phyloP scores from a whole-genome alignment of 2,113 vertebrate species.

The Syrrhaptes paradoxus region DNA sequence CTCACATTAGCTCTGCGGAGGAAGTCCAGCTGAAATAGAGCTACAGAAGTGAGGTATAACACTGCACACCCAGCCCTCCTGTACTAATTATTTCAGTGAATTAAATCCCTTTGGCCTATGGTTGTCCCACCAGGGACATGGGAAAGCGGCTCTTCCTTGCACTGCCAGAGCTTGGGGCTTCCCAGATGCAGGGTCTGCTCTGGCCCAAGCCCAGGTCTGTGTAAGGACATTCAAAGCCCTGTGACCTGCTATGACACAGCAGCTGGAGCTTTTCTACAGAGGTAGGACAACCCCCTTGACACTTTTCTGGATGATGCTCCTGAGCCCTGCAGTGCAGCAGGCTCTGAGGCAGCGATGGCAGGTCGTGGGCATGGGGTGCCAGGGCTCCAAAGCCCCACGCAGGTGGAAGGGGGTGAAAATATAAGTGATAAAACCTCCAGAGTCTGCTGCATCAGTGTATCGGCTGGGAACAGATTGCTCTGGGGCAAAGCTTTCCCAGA shows the following conservation, averaged over 20 bases:
- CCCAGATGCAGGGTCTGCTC: not conserved
- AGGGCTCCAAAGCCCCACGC: not conserved
- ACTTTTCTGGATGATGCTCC: not conserved
- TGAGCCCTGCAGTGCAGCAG: not conserved
- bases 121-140: not conserved
- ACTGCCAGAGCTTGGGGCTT: not conserved
- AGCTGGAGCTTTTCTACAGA: not conserved
- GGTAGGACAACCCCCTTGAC: not conserved
- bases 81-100: not conserved
- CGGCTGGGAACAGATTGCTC: not conserved
- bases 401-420: not conserved
- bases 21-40: not conserved
- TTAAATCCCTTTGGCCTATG: not conserved
- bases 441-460: not conserved
- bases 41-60: not conserved
- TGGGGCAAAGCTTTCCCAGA: not conserved
- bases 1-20: not conserved
- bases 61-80: not conserved
- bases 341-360: not conserved
- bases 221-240: accelerated
- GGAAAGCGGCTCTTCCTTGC: not conserved
- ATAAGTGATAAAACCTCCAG: not conserved
- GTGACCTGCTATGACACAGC: not conserved
- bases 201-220: not conserved
- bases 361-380: not conserved